Base-by-base conservation (phyloP, 2,888 invertebrate genomes). In the Sinohyriopsis cumingii region DNA sequence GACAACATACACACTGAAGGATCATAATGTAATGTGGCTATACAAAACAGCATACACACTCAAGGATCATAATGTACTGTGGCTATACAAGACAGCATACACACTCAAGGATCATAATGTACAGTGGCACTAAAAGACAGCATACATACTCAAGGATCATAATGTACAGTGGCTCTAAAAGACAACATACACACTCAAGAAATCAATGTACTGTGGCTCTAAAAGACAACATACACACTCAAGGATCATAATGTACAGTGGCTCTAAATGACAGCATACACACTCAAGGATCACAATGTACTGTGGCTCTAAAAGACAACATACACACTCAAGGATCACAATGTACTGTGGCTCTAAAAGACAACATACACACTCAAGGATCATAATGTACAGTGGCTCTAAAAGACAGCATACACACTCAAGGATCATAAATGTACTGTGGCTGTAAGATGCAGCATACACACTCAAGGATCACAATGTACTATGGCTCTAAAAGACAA, bases 1-100 rank as follows among this genome's bases (percentile, higher is more conserved):
- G 45, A 45, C 45, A 45, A 15, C 15, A 45, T 12, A 45, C 3
- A 67, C 80, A 80, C 66, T 80, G 77, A 65, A 80, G 79, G 61
- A 82, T 80, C 69, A 81, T 79, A 9, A 78, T 59, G 65, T 77
- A 81, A 71, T 82, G 82, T 53, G 79, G 76, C 82, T 82, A 45
- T 77, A 75, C n/a, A 67, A 45, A 15, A 45, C 45, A 45, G 45
- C 12, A 45, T 12, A 12, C 0, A 67, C 80, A 80, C 65, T 80
- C 79, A 65, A 80, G 79, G 61, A 82, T 80, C 70, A 81, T 79
- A 9, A 78, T 59, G 65, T 77, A 82, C 72, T 82, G 82, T 53
- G 79, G 76, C 82, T 82, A 54, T 77, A 75, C n/a, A 67, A 45
- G 45, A 33, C 33, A 45, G 45, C 12, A 45, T 12, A 45, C 2